Base-by-base conservation (phyloP, 2,888 invertebrate genomes). In the Fabriciana adippe region DNA sequence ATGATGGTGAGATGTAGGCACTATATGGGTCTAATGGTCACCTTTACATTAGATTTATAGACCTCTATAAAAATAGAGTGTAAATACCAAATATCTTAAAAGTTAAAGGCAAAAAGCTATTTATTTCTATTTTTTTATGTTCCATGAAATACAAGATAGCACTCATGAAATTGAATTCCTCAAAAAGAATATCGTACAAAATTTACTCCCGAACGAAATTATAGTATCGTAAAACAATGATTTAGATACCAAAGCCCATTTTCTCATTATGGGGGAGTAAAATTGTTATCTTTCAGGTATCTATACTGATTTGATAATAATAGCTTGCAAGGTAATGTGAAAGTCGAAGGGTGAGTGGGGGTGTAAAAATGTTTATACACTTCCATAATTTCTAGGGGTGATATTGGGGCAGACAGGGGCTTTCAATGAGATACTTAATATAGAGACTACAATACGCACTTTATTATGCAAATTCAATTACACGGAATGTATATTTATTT, bases 311-410 rank as follows among this genome's bases (percentile, higher is more conserved):
- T 92, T 89, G 90, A 92, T 92, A 92, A 92, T 92, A 92, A 92
- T 92, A 91, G 90, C 84, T 86, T 88, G 79, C 84, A 86, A 89
- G 85, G 68, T 68, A 66, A 61, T 82, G 85, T 82, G 86, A 88
- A 90, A 89, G 11, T 41, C 35, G 84, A 80, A 85, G 89, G 88
- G 87, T 78, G 69, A 67, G 75, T 75, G 75, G 75, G 90, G 91
- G 91, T 88, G 92, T 90, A 90, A 91, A 90, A 92, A 91, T 91
- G 90, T 92, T 91, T 90, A 91, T 91, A 92, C 91, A 90, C 88
- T 90, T 91, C 90, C 89, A 92, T 92, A 92, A 92, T 92, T 91
- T 89, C 83, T 86, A 89, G 83, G 92, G 92, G 90, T 89, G 85
- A 87, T 88, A 90, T 89, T 87, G 84, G 80, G 85, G 77, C 77